Percentiles rank a stretch among this genome's conserved stretches.
These are phyloP conservation scores for Scartelaos histophorus DNA, from an alignment of 2,113 vertebrate species.

Conservation along the genomic window DNA sequence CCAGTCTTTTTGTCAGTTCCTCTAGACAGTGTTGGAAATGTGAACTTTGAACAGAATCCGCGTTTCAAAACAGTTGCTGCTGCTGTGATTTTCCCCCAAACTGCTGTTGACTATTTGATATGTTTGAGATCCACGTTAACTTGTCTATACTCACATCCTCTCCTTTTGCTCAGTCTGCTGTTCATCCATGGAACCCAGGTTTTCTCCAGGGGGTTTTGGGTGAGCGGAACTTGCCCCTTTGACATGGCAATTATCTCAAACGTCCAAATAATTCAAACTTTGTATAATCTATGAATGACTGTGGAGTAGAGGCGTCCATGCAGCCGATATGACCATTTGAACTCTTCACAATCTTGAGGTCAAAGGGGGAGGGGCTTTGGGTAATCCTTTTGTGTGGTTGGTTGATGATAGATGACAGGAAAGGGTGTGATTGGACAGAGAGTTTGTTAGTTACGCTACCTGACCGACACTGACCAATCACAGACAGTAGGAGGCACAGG, in stretches of 20 bases:
- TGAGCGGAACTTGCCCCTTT: constrained; percentile 73
- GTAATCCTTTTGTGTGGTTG: constrained; percentile 14
- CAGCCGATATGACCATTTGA: constrained; percentile 28
- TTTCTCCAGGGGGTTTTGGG: constrained; percentile 86
- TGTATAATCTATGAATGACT: no score
- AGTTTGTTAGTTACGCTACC: neutral
- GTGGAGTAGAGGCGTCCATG: neutral
- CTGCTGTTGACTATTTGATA: no score
- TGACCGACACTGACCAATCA: constrained; percentile 25
- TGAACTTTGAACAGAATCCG: no score
- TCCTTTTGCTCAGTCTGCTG: constrained; percentile 74
- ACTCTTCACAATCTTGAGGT: constrained; percentile 2
- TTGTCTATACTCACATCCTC: constrained; percentile 78
- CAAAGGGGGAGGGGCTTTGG: constrained; percentile 27
- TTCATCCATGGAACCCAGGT: constrained; percentile 86
- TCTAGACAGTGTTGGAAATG: no score
- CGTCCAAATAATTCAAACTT: no score
- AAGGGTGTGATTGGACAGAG: constrained; percentile 22
- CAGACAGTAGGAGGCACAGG: fast-evolving
- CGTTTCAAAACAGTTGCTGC: no score
- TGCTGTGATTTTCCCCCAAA: no score
- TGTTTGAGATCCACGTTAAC: no score
- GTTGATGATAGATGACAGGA: neutral
- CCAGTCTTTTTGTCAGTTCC: no score
- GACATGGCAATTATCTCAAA: constrained; percentile 64